phyloP scores from a whole-genome alignment of 1,140 invertebrate species.

The Marisa cornuarietis region DNA sequence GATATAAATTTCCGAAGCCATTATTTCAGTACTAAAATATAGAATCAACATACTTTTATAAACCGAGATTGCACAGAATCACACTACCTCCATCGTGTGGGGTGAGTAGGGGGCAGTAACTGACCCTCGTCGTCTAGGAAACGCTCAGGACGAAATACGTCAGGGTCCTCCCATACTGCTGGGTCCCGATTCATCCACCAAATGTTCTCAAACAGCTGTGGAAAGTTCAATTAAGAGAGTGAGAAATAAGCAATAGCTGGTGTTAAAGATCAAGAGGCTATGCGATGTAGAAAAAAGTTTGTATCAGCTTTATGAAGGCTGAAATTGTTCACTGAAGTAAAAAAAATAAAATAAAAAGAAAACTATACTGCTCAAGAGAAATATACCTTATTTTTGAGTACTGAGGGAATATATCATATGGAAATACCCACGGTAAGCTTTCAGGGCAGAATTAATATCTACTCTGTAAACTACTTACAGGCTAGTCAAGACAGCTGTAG shows the following conservation, averaged over 20 bases:
- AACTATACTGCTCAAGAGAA: background rate
- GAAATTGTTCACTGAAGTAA: background rate
- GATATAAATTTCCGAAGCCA: too few relatives aligned
- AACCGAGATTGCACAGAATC: too few relatives aligned
- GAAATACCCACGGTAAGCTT: too few relatives aligned
- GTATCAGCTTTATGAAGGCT: background rate
- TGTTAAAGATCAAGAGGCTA: too few relatives aligned
- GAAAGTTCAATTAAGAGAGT: background rate
- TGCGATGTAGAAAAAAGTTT: too few relatives aligned
- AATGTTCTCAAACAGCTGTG: slow-evolving; percentile 76
- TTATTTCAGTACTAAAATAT: too few relatives aligned
- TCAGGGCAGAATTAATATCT: too few relatives aligned
- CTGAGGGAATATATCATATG: background rate
- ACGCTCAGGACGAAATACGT: slow-evolving; percentile 75
- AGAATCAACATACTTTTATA: too few relatives aligned
- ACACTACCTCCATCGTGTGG: slow-evolving; percentile 8
- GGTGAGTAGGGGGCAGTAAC: slow-evolving; percentile 22
- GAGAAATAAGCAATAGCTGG: too few relatives aligned
- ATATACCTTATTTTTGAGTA: background rate
- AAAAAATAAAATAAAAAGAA: background rate
- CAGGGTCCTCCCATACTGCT: slow-evolving; percentile 75
- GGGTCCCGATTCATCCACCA: slow-evolving; percentile 85
- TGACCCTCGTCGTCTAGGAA: slow-evolving; percentile 30
- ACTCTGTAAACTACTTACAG: too few relatives aligned
- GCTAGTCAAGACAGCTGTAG: background rate